Evolutionary conservation across 2,113 vertebrate genomes (phyloP).

Genomic region (Merops nubicus): DNA sequence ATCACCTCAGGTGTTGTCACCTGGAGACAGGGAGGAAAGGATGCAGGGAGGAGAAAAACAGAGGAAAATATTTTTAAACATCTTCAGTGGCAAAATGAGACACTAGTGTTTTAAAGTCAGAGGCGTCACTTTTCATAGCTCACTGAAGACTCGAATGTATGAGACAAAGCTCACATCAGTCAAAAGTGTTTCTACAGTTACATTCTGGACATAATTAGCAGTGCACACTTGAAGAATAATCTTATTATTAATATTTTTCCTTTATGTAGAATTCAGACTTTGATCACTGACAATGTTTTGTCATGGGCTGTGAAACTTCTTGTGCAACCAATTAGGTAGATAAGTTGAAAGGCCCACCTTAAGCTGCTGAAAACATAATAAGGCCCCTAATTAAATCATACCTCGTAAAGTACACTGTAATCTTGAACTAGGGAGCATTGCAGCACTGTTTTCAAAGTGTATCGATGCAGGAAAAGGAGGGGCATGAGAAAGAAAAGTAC

Average conservation of each 20-base stretch:
- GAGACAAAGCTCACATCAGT: constrained; percentile 80
- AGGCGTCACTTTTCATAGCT: constrained; percentile 72
- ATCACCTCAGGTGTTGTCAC: constrained; percentile 92
- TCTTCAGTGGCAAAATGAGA: constrained; percentile 64
- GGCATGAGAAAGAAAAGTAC: constrained; percentile 61
- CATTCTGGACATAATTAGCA: constrained; percentile 82
- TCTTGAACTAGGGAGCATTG: constrained; percentile 80
- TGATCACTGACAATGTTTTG: constrained; percentile 89
- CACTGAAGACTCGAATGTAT: constrained; percentile 73
- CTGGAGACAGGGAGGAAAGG: constrained; percentile 75
- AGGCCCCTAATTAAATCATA: constrained; percentile 87
- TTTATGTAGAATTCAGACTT: constrained; percentile 84
- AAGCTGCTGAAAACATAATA: constrained; percentile 87
- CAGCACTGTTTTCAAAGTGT: constrained; percentile 77
- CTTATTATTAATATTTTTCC: constrained; percentile 86
- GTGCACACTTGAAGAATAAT: constrained; percentile 80
- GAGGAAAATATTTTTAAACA: constrained; percentile 34
- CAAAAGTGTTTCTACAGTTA: constrained; percentile 79
- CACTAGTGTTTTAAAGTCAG: constrained; percentile 53
- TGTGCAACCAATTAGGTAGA: constrained; percentile 88
- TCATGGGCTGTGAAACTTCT: constrained; percentile 86
- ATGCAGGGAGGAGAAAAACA: background rate
- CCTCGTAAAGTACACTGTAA: constrained; percentile 81
- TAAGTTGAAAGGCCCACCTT: constrained; percentile 85
- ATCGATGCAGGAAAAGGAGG: constrained; percentile 71